Evolutionary conservation across 2,113 vertebrate species (phyloP), one percentile per base, ranked within the genome.

Genomic region (Mormyrus iriodes): DNA sequence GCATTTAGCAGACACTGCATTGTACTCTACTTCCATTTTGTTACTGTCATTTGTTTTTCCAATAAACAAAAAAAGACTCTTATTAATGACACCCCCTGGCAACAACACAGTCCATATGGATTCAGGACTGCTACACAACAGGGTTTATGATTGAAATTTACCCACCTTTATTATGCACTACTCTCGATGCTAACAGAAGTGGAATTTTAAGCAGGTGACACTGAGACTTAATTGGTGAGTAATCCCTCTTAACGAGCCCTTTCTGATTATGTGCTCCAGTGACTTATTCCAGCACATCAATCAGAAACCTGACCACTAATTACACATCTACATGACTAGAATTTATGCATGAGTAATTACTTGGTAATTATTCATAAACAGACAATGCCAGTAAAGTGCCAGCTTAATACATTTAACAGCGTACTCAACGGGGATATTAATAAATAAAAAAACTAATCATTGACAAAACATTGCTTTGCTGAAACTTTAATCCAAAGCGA

Each of bases 251-350:
- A 84, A 86, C 49, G 12, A 86, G 83, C 44, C 44, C 51, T 48
- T 35, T 86, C 51, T 86, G 49, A 86, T 53, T 35, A 13, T 52
- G 15, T 86, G 51, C 49, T 86, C 31, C 10, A 53, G 21, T 86
- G 27, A 53, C 85, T 86, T 86, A 86, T 86, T 53, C 49, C 27
- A 55, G 13, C 51, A 86, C 51, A 53, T 53, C 49, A 86, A 84
- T 86, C 51, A 52, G 27, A 86, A 86, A 52, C 42, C 84, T 86
- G 51, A 86, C 85, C 85, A 86, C 49, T 35, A 86, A 86, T 86
- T 53, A 86, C 27, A 53, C 48, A 86, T 86, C 49, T 86, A 86
- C 49, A 53, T 35, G 48, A 53, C 48, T 9, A 53, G 24, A 53
- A 86, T 35, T 86, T 27, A 52, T 86, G 49, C 49, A 86, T 86